Base-by-base conservation (phyloP, 30 jellyfish, hydroid and myxozoan species). In the Aurelia aurita complex sp. Pacific region DNA sequence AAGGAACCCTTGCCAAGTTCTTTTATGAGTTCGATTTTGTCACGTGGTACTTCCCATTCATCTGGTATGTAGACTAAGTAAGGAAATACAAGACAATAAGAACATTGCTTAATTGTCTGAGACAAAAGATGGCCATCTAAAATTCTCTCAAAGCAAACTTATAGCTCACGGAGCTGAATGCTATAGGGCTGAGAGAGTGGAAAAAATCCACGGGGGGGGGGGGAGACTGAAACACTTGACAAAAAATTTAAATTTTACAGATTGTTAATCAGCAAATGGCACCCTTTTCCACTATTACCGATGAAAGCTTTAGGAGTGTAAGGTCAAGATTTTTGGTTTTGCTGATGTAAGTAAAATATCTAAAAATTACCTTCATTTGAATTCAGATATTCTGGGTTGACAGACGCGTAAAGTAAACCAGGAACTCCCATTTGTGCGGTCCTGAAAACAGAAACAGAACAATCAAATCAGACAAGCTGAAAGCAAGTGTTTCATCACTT, bases 31-130 rank as follows among this genome's bases (percentile, higher is more conserved):
- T 94, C 99, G 40, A 94, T 85, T 69, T 89, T 94, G 62, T 94
- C 99, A 52, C 99, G 99, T 23, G 96, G 84, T n/a, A 94, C 89
- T 63, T 94, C 99, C 99, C 99, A 94, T 78, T 94, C 97, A 42
- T 94, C 99, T 0, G 97, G 94, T 6, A 94, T 77, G 82, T 94
- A 94, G 38, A 94, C 99, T 94, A 62, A 2, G 33, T 36, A 11
- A 54, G 66, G 46, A 32, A 19, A 40, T 0, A 9, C 4, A 40
- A 40, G 29, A 23, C 29, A 23, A 23, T 23, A 23, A 23, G 29
- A 23, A 23, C 29, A 23, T 23, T 23, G 29, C 29, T 23, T 23
- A 23, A 23, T 23, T 23, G 29, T 23, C 29, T 23, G 29, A 23
- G 29, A 23, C 29, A 23, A 23, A 23, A 23, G 29, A 23, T 23